Evolutionary conservation across 2,797 vertebrate species (phyloP).

Genomic region (Catharus ustulatus): DNA sequence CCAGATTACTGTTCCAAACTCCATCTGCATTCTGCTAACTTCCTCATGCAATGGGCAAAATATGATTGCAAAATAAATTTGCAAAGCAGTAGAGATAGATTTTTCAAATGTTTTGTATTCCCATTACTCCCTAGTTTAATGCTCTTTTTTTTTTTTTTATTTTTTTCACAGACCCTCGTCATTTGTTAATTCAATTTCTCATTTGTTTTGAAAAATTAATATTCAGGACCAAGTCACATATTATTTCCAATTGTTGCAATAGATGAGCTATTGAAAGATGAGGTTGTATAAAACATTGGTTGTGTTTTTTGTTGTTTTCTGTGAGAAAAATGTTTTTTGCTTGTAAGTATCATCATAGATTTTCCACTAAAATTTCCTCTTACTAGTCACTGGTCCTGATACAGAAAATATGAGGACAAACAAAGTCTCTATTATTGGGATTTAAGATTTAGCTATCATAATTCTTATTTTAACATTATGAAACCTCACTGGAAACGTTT

Average conservation of each 20-base stretch:
- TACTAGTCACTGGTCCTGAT: not conserved
- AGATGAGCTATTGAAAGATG: not conserved
- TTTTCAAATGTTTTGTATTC: not conserved
- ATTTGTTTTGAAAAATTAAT: not conserved
- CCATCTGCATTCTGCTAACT: not conserved
- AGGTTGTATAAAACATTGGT: not conserved
- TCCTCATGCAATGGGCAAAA: not conserved
- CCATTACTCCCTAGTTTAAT: not conserved
- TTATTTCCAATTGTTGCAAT: not conserved
- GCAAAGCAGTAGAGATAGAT: not conserved
- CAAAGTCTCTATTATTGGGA: not conserved
- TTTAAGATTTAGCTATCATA: not conserved
- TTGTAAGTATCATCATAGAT: not conserved
- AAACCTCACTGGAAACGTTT: not conserved
- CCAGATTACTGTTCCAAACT: not conserved
- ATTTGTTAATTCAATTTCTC: not conserved
- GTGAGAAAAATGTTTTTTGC: not conserved
- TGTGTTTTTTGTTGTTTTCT: not conserved
- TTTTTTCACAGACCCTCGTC: not conserved
- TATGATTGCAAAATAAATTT: not conserved
- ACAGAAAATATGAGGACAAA: not conserved
- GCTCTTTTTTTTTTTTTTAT: not conserved
- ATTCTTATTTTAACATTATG: not conserved
- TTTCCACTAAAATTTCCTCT: not conserved
- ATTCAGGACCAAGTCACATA: not conserved